Evolutionary conservation across 2,797 vertebrate genomes (phyloP), one percentile per base, ranked within the genome.

Genomic region (Esox masquinongy): DNA sequence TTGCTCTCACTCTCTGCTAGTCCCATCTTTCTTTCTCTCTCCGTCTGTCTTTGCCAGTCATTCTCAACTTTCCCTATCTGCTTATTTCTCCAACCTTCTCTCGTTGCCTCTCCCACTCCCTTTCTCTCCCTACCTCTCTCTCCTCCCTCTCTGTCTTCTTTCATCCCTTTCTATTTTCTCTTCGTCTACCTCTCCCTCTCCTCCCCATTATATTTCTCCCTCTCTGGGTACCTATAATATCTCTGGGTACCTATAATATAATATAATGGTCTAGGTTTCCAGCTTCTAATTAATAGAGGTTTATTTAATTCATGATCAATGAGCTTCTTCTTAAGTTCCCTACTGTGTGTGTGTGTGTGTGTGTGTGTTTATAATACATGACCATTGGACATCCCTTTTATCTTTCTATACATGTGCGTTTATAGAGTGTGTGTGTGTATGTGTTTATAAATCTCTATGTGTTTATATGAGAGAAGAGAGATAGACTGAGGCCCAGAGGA

Each of bases 291-390:
- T 50, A 8, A 70, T 36, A 50, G 17, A 74, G 72, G 74, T 50
- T 22, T 61, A 31, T 71, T 24, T 50, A 64, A 71, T 71, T 71
- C 5, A 64, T 64, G 56, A 49, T 17, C 68, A 51, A 17, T 61
- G 24, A 24, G 63, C 29, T 63, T 49, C 72, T 29, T 36, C 3
- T 53, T 1, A 6, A 53, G 51, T 53, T n/a, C 51, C 51, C 51
- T 53, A 53, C 51, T 7, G 51, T n/a, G 6, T n/a, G 2, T 39
- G 1, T 64, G 11, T 51, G 22, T 68, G 5, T 36, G 43, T 16
- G 19, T 19, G n/a, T 61, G 17, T 69, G 49, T 12, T n/a, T 2
- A 29, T 53, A 61, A 51, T 36, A 53, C 31, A 34, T 36, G 26
- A 56, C 53, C 61, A 66, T 14, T 16, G 26, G 29, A 26, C 53